These are phyloP conservation scores for Siniperca obscura DNA, from an alignment of 2,797 vertebrate genomes.

Conservation along the genomic window DNA sequence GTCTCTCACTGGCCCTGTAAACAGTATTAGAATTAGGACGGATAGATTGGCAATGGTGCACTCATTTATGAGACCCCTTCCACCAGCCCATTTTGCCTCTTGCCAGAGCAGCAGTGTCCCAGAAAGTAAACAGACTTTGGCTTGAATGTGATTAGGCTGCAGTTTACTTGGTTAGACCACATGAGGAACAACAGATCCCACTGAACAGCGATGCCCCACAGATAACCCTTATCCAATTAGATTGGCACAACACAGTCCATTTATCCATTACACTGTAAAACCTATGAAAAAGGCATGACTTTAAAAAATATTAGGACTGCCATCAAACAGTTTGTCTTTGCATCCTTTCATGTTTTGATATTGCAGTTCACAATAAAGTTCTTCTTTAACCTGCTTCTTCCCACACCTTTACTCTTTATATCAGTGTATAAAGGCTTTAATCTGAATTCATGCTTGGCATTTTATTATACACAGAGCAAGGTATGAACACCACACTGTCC, in stretches of 20 bases:
- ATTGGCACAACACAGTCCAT: slow-evolving; percentile 68
- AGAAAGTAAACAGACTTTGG: slow-evolving; percentile 82
- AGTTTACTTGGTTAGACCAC: slow-evolving; percentile 83
- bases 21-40: slow-evolving; percentile 78
- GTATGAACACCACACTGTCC: not conserved
- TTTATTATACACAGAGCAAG: not conserved
- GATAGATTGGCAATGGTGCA: slow-evolving; percentile 69
- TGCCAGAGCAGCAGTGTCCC: slow-evolving; percentile 75
- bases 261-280: slow-evolving; percentile 76
- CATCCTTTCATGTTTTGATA: not conserved
- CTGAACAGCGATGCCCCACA: slow-evolving; percentile 77
- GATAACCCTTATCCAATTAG: slow-evolving; percentile 86
- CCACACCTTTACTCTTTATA: not conserved
- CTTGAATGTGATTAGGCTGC: slow-evolving; percentile 83
- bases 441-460: not conserved
- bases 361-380: not conserved
- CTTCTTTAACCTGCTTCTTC: not conserved
- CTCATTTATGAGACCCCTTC: slow-evolving; percentile 67
- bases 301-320: slow-evolving; percentile 26
- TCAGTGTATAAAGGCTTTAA: not conserved
- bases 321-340: not conserved
- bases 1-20: slow-evolving; percentile 70
- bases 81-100: slow-evolving; percentile 63
- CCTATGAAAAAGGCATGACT: slow-evolving; percentile 45
- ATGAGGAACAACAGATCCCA: slow-evolving; percentile 83